Base-by-base conservation (phyloP, 2,797 vertebrate genomes). In the Thunnus albacares region DNA sequence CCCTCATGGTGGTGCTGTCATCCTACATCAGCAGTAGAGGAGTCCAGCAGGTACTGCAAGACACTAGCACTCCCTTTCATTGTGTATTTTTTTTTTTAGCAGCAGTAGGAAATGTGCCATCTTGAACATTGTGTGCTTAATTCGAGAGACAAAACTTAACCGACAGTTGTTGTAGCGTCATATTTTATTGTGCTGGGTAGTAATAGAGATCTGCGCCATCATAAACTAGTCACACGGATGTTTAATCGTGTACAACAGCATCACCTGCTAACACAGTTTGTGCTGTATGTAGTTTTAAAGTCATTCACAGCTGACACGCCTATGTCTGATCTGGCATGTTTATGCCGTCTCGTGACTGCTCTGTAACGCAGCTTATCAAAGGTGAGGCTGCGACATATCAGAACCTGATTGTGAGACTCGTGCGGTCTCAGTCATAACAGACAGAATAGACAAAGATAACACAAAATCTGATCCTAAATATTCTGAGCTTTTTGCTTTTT, bases 31-130 rank as follows among this genome's bases (percentile, higher is more conserved):
- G 87, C 70, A 96, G 95, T 53, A 92, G 90, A 59, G 88, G 90
- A 33, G 96, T 98, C 82, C 98, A 99, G 93, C 96, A 98, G 97
- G 98, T 99, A 91, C 66, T 1, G 9, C 11, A 2, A 0, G 4
- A 38, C 59, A 6, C 26, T 18, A 28, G 22, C 88, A 85, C 17
- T 30, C 22, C 20, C 45, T 60, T 18, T 35, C 17, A 30, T 13
- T 15, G 15, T 69, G 20, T 30, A 1, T 64, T 60, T 18, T 6
- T 20, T 7, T 28, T 51, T n/a, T 10, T 6, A 11, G 20, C n/a
- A 22, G 17, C 6, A 10, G 20, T 11, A 35, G 7, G 0, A 41
- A 55, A 26, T 17, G 2, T 6, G 8, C 22, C 20, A 20, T 13
- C 11, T 57, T 57, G 0, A 43, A 63, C 51, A 45, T 10, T 43